phyloP scores from a whole-genome alignment of 2,888 invertebrate genomes.

The Polydrusus tereticollis region DNA sequence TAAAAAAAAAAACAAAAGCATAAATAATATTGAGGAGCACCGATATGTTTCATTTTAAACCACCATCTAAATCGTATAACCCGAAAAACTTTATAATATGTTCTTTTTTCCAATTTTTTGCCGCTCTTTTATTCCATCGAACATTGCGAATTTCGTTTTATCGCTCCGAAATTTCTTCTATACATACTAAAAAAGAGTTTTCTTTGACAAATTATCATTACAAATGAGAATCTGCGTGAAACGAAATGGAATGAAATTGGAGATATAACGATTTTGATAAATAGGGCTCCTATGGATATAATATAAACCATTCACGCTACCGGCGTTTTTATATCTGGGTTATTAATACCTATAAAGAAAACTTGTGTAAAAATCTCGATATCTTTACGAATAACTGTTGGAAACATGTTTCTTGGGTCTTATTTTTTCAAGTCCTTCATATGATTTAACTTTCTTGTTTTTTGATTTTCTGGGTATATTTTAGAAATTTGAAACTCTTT shows the following conservation, averaged over 20 bases:
- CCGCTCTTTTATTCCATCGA: neutral
- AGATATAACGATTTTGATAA: neutral
- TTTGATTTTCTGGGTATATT: too few species aligned
- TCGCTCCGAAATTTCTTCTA: neutral
- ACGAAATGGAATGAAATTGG: conserved; percentile 17
- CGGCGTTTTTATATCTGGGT: neutral
- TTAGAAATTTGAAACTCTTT: too few species aligned
- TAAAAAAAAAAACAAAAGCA: too few species aligned
- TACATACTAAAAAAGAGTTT: conserved; percentile 18
- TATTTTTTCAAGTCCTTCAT: too few species aligned
- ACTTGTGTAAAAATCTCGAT: too few species aligned
- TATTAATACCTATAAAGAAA: neutral
- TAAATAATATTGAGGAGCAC: too few species aligned
- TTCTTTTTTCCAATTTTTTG: neutral
- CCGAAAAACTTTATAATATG: neutral
- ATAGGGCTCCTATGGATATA: conserved; percentile 1
- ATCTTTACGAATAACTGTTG: too few species aligned
- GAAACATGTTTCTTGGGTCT: too few species aligned
- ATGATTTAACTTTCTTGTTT: too few species aligned
- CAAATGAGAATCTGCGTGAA: conserved; percentile 28
- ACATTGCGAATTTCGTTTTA: neutral
- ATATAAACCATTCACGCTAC: neutral
- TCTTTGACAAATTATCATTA: conserved; percentile 36
- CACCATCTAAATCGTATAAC: neutral
- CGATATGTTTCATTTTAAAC: neutral